Conservation (phyloP, 1,140 invertebrate species). For the Maniola jurtina region DNA sequence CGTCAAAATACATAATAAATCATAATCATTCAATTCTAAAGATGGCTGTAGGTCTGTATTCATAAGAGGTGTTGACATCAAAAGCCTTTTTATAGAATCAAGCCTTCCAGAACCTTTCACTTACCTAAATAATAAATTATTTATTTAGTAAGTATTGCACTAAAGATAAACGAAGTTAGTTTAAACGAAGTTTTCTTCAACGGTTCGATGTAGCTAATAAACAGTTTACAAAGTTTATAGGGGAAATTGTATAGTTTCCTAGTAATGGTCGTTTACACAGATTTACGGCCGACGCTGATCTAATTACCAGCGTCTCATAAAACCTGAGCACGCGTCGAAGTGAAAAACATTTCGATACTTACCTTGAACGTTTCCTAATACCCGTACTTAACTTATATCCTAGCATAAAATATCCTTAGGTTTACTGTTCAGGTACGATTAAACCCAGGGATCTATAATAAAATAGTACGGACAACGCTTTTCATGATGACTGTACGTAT, state of each 20-base stretch:
- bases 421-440: too few species aligned
- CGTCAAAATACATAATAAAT: too few species aligned
- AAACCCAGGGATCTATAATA: too few species aligned
- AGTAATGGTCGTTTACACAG: constrained; percentile 21
- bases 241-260: constrained; percentile 20
- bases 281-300: constrained; percentile 18
- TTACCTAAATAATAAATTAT: not conserved
- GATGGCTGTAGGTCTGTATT: too few species aligned
- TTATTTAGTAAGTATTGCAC: not conserved
- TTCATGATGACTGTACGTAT: too few species aligned
- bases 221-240: constrained; percentile 21
- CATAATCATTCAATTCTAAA: too few species aligned
- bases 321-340: constrained; percentile 19
- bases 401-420: not conserved
- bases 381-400: constrained; percentile 5
- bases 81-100: too few species aligned
- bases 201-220: constrained; percentile 11
- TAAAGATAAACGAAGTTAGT: not conserved
- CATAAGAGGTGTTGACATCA: too few species aligned
- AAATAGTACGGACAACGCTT: too few species aligned
- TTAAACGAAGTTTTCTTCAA: constrained; percentile 11
- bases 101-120: too few species aligned
- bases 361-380: constrained; percentile 5
- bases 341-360: constrained; percentile 13
- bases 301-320: constrained; percentile 20